phyloP scores from a whole-genome alignment of 1,140 invertebrate species.

The Drosophila willistoni region DNA sequence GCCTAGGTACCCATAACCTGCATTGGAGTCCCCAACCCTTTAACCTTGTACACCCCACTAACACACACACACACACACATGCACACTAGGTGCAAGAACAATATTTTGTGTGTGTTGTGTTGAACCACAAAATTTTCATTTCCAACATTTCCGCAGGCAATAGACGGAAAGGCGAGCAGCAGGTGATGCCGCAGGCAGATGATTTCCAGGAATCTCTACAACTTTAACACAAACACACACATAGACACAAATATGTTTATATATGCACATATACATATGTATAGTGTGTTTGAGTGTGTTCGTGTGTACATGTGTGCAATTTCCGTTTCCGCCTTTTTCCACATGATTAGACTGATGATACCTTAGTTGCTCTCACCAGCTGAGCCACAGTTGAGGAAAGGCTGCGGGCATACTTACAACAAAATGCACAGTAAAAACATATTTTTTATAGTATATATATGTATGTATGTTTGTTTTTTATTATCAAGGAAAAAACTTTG shows the following conservation, averaged over 20 bases:
- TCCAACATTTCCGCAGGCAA: constrained; percentile 59
- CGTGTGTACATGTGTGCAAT: constrained; percentile 55
- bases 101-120: constrained; percentile 32
- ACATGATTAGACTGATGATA: constrained; percentile 78
- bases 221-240: constrained; percentile 19
- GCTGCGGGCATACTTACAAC: neutral
- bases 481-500: neutral
- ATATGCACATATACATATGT: neutral
- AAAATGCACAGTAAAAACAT: constrained; percentile 19
- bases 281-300: constrained; percentile 9
- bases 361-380: constrained; percentile 50
- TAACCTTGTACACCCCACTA: neutral
- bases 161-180: constrained; percentile 14
- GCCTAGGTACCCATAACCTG: constrained; percentile 6
- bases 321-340: constrained; percentile 77
- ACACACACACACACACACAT: neutral
- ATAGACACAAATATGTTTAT: constrained; percentile 22
- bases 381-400: neutral
- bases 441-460: neutral
- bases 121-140: constrained; percentile 72
- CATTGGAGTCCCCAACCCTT: neutral
- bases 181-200: constrained; percentile 42
- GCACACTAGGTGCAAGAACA: constrained; percentile 11
- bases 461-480: constrained; percentile 7
- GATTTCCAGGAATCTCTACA: constrained; percentile 12